phyloP scores from a whole-genome alignment of 2,888 invertebrate genomes.

The Hypomecis punctinalis region DNA sequence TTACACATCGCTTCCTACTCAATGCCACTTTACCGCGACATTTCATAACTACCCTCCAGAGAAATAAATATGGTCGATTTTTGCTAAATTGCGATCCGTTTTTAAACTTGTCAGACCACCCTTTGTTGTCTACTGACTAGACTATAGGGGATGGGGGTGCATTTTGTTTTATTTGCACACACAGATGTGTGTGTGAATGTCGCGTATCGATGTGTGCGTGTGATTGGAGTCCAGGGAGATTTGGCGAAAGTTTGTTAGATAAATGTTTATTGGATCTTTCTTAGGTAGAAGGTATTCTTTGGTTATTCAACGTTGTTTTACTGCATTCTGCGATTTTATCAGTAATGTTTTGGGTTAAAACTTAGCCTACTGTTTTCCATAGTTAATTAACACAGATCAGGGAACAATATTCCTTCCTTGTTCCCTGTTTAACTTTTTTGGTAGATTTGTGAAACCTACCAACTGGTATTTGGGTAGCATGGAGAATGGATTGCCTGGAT shows the following conservation, averaged over 20 bases:
- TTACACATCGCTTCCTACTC: slow-evolving; percentile 75
- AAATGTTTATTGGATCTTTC: not conserved
- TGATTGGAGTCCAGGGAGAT: slow-evolving; percentile 18
- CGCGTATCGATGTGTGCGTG: slow-evolving; percentile 52
- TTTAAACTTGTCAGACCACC: slow-evolving; percentile 62
- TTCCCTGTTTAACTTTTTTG: too few species aligned
- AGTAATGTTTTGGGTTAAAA: too few species aligned
- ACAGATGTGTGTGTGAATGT: slow-evolving; percentile 53
- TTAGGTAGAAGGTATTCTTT: not conserved
- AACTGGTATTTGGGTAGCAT: too few species aligned
- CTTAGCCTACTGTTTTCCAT: not conserved
- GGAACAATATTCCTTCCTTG: too few species aligned
- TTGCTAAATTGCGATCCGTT: slow-evolving; percentile 28
- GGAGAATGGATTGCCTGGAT: too few species aligned
- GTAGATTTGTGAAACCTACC: not conserved
- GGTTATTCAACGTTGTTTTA: not conserved
- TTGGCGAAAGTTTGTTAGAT: not conserved
- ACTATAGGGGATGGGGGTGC: slow-evolving; percentile 66
- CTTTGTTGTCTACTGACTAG: slow-evolving; percentile 82
- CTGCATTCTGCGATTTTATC: too few species aligned
- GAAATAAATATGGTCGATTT: slow-evolving; percentile 43
- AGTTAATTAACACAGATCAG: too few species aligned
- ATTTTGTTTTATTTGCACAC: slow-evolving; percentile 79
- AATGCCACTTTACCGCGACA: slow-evolving; percentile 38
- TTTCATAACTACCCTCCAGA: slow-evolving; percentile 35